Conservation (phyloP, 2,113 vertebrate species). For the Indri indri region DNA sequence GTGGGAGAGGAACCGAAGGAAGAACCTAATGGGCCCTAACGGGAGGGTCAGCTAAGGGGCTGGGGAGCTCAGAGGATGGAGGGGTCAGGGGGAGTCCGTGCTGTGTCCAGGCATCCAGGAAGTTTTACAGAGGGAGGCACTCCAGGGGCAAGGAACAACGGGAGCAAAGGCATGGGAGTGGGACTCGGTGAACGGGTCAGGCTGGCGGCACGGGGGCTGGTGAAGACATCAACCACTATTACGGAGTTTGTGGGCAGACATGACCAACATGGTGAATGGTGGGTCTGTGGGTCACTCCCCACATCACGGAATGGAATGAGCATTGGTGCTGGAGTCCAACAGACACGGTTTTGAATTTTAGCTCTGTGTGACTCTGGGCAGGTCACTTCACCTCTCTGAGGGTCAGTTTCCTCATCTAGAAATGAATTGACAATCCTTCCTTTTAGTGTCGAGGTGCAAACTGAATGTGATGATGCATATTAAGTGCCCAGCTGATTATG, state of each 20-base stretch:
- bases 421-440: neutral
- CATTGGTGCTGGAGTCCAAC: neutral
- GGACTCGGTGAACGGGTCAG: neutral
- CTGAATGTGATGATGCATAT: neutral
- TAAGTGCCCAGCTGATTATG: neutral
- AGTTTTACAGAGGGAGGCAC: neutral
- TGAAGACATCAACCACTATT: fast-evolving
- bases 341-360: neutral
- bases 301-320: neutral
- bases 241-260: neutral
- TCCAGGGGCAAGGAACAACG: neutral
- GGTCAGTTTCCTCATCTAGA: neutral
- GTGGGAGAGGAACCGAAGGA: neutral
- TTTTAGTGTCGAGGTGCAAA: neutral
- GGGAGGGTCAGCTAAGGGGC: neutral
- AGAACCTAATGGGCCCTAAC: neutral
- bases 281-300: neutral
- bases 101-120: neutral
- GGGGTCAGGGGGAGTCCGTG: too few species aligned
- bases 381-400: neutral
- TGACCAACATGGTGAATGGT: neutral
- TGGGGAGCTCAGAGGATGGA: neutral
- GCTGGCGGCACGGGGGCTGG: neutral
- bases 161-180: neutral
- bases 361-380: neutral